Evolutionary conservation across 2,888 invertebrate genomes (phyloP), one percentile per base, ranked within the genome.

Genomic region (Cephus pygmeus): DNA sequence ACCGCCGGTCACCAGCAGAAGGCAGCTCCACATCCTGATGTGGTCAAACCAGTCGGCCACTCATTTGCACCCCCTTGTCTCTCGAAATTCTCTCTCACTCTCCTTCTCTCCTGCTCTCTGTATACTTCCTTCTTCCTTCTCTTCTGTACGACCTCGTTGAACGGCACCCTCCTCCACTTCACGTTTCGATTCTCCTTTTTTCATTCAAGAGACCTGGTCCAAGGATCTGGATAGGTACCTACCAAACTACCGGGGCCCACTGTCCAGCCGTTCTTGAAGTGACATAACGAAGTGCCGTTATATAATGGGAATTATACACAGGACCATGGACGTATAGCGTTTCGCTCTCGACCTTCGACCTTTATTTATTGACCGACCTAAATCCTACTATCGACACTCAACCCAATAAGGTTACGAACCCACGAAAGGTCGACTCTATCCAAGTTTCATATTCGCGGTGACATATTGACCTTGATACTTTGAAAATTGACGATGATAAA

Each of bases 51-150:
- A 85, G 84, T 86, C 87, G 84, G 86, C 86, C 88, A 86, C 87
- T 88, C 88, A 86, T 88, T 88, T 88, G 84, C 88, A 85, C 84
- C 86, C 88, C 85, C 86, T 85, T 86, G 87, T 87, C 85, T 84
- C 83, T 78, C 78, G 73, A 76, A 40, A 77, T 79, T 79, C 76
- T 83, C 81, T 80, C 80, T 78, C 82, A 82, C 83, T 40, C 69
- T 36, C 30, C 33, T 35, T 68, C 76, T 56, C 33, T 81, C 78
- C 71, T 71, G 79, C 78, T 79, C 78, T 76, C 73, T 35, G 79
- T 76, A 81, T 75, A 73, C 71, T 69, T 76, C 78, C 68, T 34
- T 77, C 74, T 36, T 40, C 69, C 30, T 36, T 68, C 77, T 76
- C 76, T 76, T 69, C 40, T 68, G 31, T 76, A 40, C 73, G 76